Base-by-base conservation (phyloP, 2,113 vertebrate species). In the Xerus inauris region DNA sequence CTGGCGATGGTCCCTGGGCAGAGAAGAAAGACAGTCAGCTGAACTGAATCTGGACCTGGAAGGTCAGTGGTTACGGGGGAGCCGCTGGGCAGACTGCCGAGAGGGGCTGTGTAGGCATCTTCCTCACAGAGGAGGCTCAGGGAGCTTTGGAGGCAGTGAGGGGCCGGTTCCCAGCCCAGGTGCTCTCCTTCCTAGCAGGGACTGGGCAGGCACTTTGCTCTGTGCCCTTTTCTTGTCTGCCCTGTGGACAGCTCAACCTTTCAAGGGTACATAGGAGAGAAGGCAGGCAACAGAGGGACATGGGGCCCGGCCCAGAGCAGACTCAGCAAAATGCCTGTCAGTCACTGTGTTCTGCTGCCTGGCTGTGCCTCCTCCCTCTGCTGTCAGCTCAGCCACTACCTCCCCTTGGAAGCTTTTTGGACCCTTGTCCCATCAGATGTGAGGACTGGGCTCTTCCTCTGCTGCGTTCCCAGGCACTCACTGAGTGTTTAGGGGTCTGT, bases 1-100 rank as follows among this genome's bases (percentile, higher is more conserved):
- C 2, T 13, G 9, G 94, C 73, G 0, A 98, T 97, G 89, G 9
- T 20, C 67, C 38, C 97, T 98, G 93, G 79, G 67, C 7, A 81
- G 16, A 32, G 30, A 42, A 96, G 59, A 85, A 57, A 38, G 35
- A 3, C 0, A 2, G 64, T 89, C 42, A 97, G 83, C 10, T 38
- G 75, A 59, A 35, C 16, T 17, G 6, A 72, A 59, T 20, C 24
- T 57, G 91, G 10, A 14, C 32, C 54, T n/a, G 28, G 30, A n/a
- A 19, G 38, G 4, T 6, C 24, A 8, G 17, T 28, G 81, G 65
- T 28, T 28, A 47, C 62, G 20, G 35, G 77, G 49, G 42, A 38
- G 89, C 47, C 47, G 40, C 71, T 5, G 54, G 10, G 42, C 67
- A 16, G 94, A 76, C 38, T 38, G 28, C 40, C 28, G 57, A 16